Percentiles rank a stretch among this genome's conserved stretches.
phyloP scores from a whole-genome alignment of 2,113 vertebrate species.

The Apodemus sylvaticus region DNA sequence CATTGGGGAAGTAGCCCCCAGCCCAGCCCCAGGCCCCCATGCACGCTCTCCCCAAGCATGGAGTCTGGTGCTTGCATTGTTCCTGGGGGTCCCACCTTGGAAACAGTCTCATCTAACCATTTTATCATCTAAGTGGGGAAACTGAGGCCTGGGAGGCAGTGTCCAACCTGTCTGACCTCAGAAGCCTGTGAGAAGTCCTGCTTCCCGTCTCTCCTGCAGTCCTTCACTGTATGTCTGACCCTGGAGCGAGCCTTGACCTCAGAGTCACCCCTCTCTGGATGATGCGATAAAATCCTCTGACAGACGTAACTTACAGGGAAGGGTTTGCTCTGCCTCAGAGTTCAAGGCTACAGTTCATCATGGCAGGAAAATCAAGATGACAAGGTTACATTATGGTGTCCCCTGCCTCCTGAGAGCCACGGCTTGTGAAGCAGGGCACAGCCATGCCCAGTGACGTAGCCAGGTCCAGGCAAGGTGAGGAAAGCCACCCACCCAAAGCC shows the following conservation, averaged over 20 bases:
- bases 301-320: background rate
- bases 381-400: background rate
- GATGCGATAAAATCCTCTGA: background rate
- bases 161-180: background rate
- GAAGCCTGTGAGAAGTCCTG: background rate
- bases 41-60: background rate
- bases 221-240: background rate
- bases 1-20: fast-evolving
- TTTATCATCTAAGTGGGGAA: background rate
- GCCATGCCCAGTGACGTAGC: background rate
- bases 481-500: background rate
- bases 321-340: background rate
- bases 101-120: fast-evolving
- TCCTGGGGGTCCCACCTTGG: fast-evolving
- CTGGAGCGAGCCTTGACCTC: background rate
- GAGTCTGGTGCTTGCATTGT: fast-evolving
- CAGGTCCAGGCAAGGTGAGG: background rate
- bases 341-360: background rate
- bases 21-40: fast-evolving
- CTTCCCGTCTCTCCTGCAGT: background rate
- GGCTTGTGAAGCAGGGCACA: background rate
- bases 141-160: background rate
- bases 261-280: background rate
- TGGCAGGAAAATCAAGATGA: background rate
- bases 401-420: background rate